Base-by-base conservation (phyloP, 2,888 invertebrate genomes). In the Blastobasis adustella region DNA sequence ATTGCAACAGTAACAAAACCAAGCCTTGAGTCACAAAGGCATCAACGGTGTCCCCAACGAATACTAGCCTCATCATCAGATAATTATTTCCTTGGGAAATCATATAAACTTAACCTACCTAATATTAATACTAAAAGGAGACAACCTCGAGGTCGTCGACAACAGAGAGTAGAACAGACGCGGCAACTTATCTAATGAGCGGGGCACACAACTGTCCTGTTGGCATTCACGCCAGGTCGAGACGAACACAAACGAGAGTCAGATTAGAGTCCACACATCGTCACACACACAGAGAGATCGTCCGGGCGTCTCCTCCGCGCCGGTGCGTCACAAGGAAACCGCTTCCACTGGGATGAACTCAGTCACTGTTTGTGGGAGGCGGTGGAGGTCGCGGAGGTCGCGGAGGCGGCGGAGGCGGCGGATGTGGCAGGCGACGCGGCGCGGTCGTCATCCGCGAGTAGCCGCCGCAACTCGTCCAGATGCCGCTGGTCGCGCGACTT, bases 361-460 rank as follows among this genome's bases (percentile, higher is more conserved):
- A 23, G 2, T 23, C 23, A 23, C 23, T 23, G 23, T 23, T 23
- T 23, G 23, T 23, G 23, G 23, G 23, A 23, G 23, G 23, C 23
- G 23, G 23, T 23, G 23, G 23, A 23, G 23, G 23, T 23, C 2
- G 23, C 23, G 23, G 23, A 23, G 23, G 77, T 69, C 58, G 79
- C 82, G 58, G 81, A 77, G 69, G 80, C 79, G 49, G 80, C 67
- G 43, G 82, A 76, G 59, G 76, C 69, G 46, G 76, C 73, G 4
- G 78, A 79, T 23, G 23, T 23, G 23, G 23, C 23, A 23, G 77
- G 68, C 58, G 79, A 82, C 58, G 81, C 76, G 69, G 80, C 69
- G 46, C 76, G 73, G 4, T 78, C 79, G 69, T 83, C 82, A 23
- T 82, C 86, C 57, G 66, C 81, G 49, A 87, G 76, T 54, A 88